phyloP scores from a whole-genome alignment of 2,797 vertebrate genomes.

The Enteromius unitaeniatus region DNA sequence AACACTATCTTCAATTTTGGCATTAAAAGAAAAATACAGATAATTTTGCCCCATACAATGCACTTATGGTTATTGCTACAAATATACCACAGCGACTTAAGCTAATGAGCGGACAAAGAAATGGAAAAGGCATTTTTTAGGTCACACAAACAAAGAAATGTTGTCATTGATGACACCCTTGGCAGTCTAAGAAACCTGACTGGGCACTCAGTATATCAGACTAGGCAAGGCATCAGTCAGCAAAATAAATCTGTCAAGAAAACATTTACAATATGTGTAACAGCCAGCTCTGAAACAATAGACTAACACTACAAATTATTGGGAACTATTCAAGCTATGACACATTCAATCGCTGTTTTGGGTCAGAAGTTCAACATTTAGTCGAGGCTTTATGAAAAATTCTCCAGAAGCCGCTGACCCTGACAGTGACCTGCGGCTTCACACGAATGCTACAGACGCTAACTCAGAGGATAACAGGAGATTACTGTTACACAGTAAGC shows the following conservation, averaged over 20 bases:
- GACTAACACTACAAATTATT: neutral
- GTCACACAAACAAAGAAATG: constrained; percentile 5
- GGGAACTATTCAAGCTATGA: neutral
- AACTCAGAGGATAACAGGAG: constrained; percentile 16
- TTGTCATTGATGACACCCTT: neutral
- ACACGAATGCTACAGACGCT: constrained; percentile 10
- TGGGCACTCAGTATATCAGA: neutral
- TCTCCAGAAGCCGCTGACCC: constrained; percentile 9
- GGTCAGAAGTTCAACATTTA: neutral
- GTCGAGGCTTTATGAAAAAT: neutral
- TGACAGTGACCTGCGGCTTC: constrained; percentile 24
- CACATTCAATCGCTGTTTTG: constrained; percentile 2
- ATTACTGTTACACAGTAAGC: constrained; percentile 26
- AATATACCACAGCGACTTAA: no score
- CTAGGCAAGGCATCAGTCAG: neutral
- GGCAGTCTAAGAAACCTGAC: neutral
- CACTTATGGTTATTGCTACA: no score
- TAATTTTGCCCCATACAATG: no score
- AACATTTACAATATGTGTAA: neutral
- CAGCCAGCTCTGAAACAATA: neutral
- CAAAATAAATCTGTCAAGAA: constrained; percentile 1
- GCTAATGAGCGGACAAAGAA: no score
- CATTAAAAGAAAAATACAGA: no score
- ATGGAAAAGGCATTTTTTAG: neutral
- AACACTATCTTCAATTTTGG: no score